Base-by-base conservation (phyloP, 2,888 invertebrate species). In the Chymomyza procnemis region DNA sequence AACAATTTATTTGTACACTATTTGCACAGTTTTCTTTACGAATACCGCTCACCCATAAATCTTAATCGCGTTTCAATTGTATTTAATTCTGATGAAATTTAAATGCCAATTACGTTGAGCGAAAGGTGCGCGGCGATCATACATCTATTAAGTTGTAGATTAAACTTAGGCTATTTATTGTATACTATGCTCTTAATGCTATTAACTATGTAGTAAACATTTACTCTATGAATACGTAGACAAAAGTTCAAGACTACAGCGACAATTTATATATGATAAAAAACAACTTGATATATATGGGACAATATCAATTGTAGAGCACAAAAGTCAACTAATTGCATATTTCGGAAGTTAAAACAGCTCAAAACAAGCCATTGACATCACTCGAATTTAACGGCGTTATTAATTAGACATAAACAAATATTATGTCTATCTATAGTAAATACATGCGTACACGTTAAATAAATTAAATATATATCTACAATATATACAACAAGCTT, bases 291-390 rank as follows among this genome's bases (percentile, higher is more conserved):
- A n/a, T n/a, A n/a, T n/a, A n/a, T n/a, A 34, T 2, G 12, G 12
- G 9, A 34, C 34, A 12, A 3, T 41, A 41, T 41, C 12, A 41
- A 41, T 41, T 41, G 2, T 41, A 41, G 34, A 41, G 34, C 34
- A 41, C 12, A 41, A 41, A 41, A 41, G 47, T 21, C 55, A 12
- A 62, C 54, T 77, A 80, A 80, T 85, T 82, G 78, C 75, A 75
- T 66, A 70, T 78, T 71, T 80, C 83, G 80, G 80, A 80, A 80
- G 80, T 74, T 75, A 56, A 61, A 26, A 66, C 67, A 80, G 85
- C 85, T 74, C 78, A 56, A 61, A 26, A 66, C 67, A 72, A 76
- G 60, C 61, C 65, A 58, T 75, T 68, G 68, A 63, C 67, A 34
- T 57, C 58, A 14, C 21, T 14, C 12, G 69, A 61, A 64, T 61